Base-by-base conservation (phyloP, 2,113 vertebrate species). In the Pangasianodon gigas region DNA sequence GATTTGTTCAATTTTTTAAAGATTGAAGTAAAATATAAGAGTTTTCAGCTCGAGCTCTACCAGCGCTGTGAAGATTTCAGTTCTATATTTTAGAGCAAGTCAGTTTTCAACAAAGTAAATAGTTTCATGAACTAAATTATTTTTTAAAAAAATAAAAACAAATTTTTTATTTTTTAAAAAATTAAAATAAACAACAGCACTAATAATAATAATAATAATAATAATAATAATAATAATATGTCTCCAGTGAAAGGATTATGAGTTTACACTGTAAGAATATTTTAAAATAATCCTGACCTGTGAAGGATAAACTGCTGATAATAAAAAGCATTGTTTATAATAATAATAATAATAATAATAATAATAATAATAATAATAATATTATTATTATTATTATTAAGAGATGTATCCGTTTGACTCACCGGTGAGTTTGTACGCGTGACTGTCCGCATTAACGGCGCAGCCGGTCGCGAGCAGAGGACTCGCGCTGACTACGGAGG, bases 351-450 rank as follows among this genome's bases (percentile, higher is more conserved):
- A 37, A 37, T 16, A 18, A 71, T 71, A 16, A 37, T 71, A 19
- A 71, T 44, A 21, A 75, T 75, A 44, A 26, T 77, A 77, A 48
- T 77, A 77, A 77, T 46, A 26, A 44, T 60, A 85, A 85, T 44
- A 51, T 62, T 71, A 2, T 44, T 75, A 19, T 51, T 79, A 29
- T 29, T 79, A 24, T 48, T 48, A 7, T n/a, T n/a, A 37, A 37
- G 37, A 37, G 37, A 37, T 37, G 37, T 37, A 1, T 41, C 0
- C 14, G 29, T 16, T 51, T 79, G 87, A 83, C 95, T 93, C 96
- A 99, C 98, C 98, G 96, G 97, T 95, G 93, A 98, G 97, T 96
- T 98, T 98, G 96, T 97, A 99, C 93, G 97, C 97, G 93, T 95
- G 97, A 89, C 91, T 96, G 94, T 99, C 97, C 87, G 96, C 96